A percentile compares a stretch with the other conserved stretches of the same genome.
phyloP scores from a whole-genome alignment of 2,888 invertebrate species.

The Nemoura dubitans region DNA sequence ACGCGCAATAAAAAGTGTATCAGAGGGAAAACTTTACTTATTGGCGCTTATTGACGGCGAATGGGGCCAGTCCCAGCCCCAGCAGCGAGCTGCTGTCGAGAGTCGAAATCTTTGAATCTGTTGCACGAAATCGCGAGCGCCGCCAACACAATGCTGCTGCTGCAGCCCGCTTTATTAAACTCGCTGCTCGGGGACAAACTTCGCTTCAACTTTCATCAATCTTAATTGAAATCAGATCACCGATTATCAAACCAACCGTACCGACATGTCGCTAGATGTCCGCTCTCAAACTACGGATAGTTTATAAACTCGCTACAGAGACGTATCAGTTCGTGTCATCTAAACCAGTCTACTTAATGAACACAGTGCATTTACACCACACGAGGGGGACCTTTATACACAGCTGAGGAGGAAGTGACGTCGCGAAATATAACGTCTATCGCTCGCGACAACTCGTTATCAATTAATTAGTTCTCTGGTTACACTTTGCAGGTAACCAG shows the following conservation, averaged over 20 bases:
- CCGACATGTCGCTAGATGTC: neutral
- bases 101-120: neutral
- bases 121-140: no score
- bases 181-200: neutral
- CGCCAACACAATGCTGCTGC: neutral
- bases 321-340: constrained; percentile 1
- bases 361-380: no score
- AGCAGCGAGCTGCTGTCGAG: neutral
- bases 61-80: neutral
- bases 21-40: neutral
- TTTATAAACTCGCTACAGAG: neutral
- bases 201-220: neutral
- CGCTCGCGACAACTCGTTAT: neutral
- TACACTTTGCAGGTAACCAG: neutral
- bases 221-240: constrained; percentile 12
- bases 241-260: neutral
- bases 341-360: neutral
- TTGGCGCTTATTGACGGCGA: neutral
- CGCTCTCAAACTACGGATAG: no score
- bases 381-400: no score
- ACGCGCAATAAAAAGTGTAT: neutral
- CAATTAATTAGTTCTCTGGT: constrained; percentile 7
- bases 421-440: neutral
- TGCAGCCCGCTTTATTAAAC: neutral
- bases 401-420: neutral